A percentile compares a stretch with the other conserved stretches of the same genome.
phyloP scores from a whole-genome alignment of 1,140 invertebrate genomes.

The Sesamia nonagrioides region DNA sequence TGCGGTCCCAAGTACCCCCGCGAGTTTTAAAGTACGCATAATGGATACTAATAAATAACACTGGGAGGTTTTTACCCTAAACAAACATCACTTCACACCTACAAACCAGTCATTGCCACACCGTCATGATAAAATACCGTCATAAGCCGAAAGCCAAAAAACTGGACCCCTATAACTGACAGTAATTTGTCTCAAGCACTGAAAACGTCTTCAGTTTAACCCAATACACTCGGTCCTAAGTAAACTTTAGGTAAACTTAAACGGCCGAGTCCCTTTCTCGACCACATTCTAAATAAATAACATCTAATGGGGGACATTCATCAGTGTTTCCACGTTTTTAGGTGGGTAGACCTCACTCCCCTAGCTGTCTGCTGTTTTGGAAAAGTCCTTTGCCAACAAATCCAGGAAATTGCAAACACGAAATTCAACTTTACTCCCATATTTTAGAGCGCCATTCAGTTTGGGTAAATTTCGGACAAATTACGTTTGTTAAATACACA shows the following conservation, averaged over 20 bases:
- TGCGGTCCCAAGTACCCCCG: constrained; percentile 31
- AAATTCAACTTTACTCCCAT: constrained; percentile 57
- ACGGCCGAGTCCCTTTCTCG: constrained; percentile 79
- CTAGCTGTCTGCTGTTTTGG: constrained; percentile 76
- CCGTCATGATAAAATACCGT: constrained; percentile 74
- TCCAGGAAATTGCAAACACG: constrained; percentile 35
- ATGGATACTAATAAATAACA: constrained; percentile 46
- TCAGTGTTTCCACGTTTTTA: constrained; percentile 87
- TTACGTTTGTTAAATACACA: constrained; percentile 78
- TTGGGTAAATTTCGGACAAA: constrained; percentile 63
- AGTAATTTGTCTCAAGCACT: constrained; percentile 77
- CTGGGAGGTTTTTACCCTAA: constrained; percentile 45
- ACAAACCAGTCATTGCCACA: constrained; percentile 59
- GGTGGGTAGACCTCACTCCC: constrained; percentile 74
- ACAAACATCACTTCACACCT: constrained; percentile 48
- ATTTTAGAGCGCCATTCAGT: constrained; percentile 57
- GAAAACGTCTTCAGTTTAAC: constrained; percentile 82
- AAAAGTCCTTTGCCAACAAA: constrained; percentile 66
- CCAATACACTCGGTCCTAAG: constrained; percentile 84
- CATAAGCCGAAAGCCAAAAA: constrained; percentile 80
- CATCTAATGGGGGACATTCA: constrained; percentile 88
- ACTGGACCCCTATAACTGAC: constrained; percentile 82
- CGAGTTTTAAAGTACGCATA: constrained; percentile 41
- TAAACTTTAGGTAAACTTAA: constrained; percentile 85
- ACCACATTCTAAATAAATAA: constrained; percentile 88